Evolutionary conservation across 2,797 vertebrate genomes (phyloP), one percentile per base, ranked within the genome.

Genomic region (Psittacula derbiana): DNA sequence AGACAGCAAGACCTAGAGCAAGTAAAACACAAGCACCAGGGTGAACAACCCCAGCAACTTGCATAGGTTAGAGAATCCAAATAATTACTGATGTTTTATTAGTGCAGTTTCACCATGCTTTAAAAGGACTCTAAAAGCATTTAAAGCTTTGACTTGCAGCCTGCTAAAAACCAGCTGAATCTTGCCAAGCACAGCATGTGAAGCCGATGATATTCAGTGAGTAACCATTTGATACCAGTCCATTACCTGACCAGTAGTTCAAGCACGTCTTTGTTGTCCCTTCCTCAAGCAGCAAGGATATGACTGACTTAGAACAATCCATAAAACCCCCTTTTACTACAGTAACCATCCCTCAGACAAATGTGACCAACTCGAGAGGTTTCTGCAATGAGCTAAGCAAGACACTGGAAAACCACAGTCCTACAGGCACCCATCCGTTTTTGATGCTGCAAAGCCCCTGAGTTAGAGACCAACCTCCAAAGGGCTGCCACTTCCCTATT

Each of bases 311-410:
- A 0, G 25, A 28, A 58, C 7, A 58, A 58, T 20, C 33, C 62
- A n/a, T 8, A 20, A 36, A 55, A 50, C 20, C 5, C 14, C 15
- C 50, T 46, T 86, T 58, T 30, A 44, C 3, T 30, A 5, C 65
- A 58, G 19, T 7, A 69, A 55, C 30, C 28, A 52, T 17, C 33
- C 27, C 47, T 50, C 81, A 70, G 18, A 27, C 40, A 47, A 62
- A 30, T 0, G 5, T 3, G 8, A 90, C 30, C 28, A 27, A 23
- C 40, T 64, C 1, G 0, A 41, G 11, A 81, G 7, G 18, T 5
- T 58, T 61, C 61, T 31, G 17, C 31, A 50, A 1, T 21, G 62
- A 74, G 46, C 50, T 41, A 24, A 75, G 16, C 3, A 28, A 58
- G 36, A n/a, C 19, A 13, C 0, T 27, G 24, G 28, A 44, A 40